These are phyloP conservation scores for Hirudo medicinalis DNA, from an alignment of 1,140 invertebrate genomes.

Conservation along the genomic window DNA sequence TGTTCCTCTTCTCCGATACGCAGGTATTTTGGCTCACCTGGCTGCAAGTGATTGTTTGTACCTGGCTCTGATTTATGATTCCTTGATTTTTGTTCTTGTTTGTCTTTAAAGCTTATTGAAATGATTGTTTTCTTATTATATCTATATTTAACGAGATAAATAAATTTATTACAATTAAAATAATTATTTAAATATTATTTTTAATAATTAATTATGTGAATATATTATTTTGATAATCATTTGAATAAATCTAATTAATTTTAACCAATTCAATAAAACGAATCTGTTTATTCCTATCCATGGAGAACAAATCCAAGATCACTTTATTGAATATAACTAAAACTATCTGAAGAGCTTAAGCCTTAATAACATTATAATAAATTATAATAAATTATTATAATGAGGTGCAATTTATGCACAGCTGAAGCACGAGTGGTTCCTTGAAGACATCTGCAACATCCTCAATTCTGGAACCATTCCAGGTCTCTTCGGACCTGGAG, in stretches of 20 bases:
- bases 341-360: no score
- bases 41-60: background rate
- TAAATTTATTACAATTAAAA: background rate
- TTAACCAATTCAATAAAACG: no score
- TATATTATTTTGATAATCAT: no score
- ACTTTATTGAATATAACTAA: no score
- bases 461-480: conserved; percentile 86
- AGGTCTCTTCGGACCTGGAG: conserved; percentile 73
- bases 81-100: background rate
- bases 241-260: no score
- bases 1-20: conserved; percentile 77
- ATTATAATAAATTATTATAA: no score
- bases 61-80: background rate
- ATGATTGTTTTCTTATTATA: background rate
- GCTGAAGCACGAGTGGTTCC: conserved; percentile 82
- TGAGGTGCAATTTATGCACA: conserved; percentile 39
- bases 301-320: no score
- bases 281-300: no score
- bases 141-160: background rate
- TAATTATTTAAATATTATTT: background rate
- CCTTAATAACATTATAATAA: no score
- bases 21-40: conserved; percentile 48
- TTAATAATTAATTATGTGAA: background rate
- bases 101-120: background rate
- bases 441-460: conserved; percentile 86